Evolutionary conservation across 2,888 invertebrate species (phyloP).

Genomic region (Norana najaformis): DNA sequence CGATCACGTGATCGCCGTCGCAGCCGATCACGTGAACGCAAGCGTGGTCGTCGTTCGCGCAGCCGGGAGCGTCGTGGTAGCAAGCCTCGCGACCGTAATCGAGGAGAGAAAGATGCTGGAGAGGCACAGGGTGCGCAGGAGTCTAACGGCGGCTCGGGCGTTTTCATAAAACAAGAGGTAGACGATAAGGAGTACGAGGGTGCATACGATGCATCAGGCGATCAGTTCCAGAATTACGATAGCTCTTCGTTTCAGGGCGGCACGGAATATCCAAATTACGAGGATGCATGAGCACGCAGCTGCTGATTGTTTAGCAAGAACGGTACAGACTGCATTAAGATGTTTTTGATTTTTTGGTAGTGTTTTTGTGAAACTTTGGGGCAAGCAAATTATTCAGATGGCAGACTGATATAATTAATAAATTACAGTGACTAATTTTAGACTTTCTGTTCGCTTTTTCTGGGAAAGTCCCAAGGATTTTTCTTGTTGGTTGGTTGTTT

Average conservation of each 20-base stretch:
- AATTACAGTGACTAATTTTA: not conserved
- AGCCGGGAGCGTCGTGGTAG: constrained; percentile 35
- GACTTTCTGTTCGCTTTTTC: not conserved
- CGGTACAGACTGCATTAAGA: not conserved
- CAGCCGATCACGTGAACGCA: not conserved
- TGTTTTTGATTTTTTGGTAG: not conserved
- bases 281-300: not conserved
- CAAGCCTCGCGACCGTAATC: constrained; percentile 34
- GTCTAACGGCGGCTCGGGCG: not conserved
- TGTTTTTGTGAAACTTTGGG: not conserved
- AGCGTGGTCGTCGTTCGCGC: constrained; percentile 8
- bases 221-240: not conserved
- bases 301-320: not conserved
- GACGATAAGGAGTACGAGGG: constrained; percentile 31
- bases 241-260: too few species aligned
- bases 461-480: not conserved
- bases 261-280: constrained; percentile 1
- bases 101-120: constrained; percentile 31
- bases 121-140: not conserved
- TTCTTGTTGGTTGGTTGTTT: too few species aligned
- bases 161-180: constrained; percentile 21
- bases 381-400: not conserved
- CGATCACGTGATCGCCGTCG: constrained; percentile 24
- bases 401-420: not conserved
- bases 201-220: not conserved